phyloP scores from a whole-genome alignment of 2,797 vertebrate species.

The Alca torda region DNA sequence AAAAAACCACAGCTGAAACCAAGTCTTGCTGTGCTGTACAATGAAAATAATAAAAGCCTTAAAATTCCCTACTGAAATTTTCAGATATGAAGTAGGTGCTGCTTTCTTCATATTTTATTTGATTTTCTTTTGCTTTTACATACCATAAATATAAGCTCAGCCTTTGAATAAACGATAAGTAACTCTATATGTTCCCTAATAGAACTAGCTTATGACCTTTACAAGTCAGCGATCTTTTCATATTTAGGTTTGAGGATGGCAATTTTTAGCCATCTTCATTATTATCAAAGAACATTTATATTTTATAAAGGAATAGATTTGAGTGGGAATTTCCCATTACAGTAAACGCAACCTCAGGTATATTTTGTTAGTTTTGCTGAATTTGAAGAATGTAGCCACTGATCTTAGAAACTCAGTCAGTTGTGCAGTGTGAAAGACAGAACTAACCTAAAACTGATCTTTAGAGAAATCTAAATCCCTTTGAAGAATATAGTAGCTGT shows the following conservation, averaged over 20 bases:
- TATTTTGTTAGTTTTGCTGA: neutral
- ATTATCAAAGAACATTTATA: slow-evolving; percentile 33
- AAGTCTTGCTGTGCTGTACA: neutral
- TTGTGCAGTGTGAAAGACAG: neutral
- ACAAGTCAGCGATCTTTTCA: slow-evolving; percentile 2
- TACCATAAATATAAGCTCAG: neutral
- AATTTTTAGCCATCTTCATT: slow-evolving; percentile 2
- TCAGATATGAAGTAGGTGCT: neutral
- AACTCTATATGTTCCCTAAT: neutral
- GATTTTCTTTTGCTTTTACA: neutral
- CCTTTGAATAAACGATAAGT: neutral
- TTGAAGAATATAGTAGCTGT: neutral
- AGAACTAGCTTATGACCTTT: slow-evolving; percentile 11
- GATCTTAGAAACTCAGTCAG: neutral
- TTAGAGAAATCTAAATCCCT: neutral
- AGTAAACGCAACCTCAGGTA: neutral
- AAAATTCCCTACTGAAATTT: neutral
- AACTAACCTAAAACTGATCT: neutral
- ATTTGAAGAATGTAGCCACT: neutral
- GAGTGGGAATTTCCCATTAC: neutral
- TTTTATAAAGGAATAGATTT: slow-evolving; percentile 8
- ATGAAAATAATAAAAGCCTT: neutral
- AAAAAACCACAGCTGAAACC: neutral
- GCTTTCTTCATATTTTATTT: neutral
- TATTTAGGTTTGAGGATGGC: slow-evolving; percentile 33